Evolutionary conservation across 2,113 vertebrate species (phyloP), one percentile per base, ranked within the genome.

Genomic region (Triplophysa siluroides): DNA sequence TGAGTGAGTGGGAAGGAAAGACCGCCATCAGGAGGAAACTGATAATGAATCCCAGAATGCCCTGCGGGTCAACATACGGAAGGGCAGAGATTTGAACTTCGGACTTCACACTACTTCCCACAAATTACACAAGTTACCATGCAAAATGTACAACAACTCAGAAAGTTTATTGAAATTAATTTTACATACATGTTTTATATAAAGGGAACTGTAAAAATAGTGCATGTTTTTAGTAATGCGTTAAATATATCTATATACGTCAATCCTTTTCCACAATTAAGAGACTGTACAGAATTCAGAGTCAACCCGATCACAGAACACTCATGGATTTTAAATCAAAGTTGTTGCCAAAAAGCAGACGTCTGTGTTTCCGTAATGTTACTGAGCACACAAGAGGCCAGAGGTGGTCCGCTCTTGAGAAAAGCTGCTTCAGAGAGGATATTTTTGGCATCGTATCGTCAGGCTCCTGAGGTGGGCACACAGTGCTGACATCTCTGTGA

Each of bases 1-100:
- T 78, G 50, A 83, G 77, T 69, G 75, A 81, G 29, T 64, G 62
- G 82, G 80, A 83, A 82, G 84, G 79, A 86, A 86, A 79, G 56
- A 26, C 72, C 43, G 54, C 67, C 54, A 73, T 77, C 67, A 60
- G 84, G 79, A 81, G 79, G 84, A 82, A 83, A 43, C 79, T 73
- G 84, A 86, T 86, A 83, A 86, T 33, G 45, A 81, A 21, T 47
- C 75, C 29, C n/a, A 83, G 69, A 78, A 81, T 76, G 71, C 61
- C 76, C 52, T 76, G 76, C 43, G 43, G 74, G 67, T 60, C 68
- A 78, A 78, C 52, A 38, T 13, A 78, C 6, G 56, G 33, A 54
- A 43, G 23, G 45, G 65, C 60, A 45, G 58, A 66, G 41, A 19
- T 50, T 26, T n/a, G 41, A 50, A n/a, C n/a, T 65, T 58, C 54